Base-by-base conservation (phyloP, 2,888 invertebrate genomes). In the Branchellion lobata region DNA sequence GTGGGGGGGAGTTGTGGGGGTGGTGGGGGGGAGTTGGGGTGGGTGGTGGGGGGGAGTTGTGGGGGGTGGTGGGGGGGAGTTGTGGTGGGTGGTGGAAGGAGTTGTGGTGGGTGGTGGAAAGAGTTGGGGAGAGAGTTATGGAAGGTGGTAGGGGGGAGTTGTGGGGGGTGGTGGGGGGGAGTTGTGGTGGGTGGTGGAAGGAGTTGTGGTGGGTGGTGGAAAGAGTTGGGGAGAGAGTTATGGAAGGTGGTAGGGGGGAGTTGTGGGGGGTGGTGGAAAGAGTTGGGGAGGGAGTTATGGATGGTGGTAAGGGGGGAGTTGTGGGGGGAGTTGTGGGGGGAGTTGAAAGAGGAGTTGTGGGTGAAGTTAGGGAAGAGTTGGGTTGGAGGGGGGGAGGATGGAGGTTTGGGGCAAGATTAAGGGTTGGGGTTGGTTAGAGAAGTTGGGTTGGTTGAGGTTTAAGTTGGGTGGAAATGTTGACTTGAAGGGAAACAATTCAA, bases 131-230 rank as follows among this genome's bases (percentile, higher is more conserved):
- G 8, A 21, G 11, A 1, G 27, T 29, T 29, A 27, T 71, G 5
- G 27, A 11, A 3, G 31, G 3, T 71, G 34, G 8, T n/a, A 29
- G 11, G 5, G 5, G 8, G 18, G 34, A n/a, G n/a, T n/a, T 92
- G 89, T 84, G 97, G 27, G 24, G 11, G 29, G 21, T 71, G 14
- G 1, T 24, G 11, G 2, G 14, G 8, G 24, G 11, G n/a, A 1
- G 27, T 29, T 29, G 40, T 71, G 5, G 27, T 31, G 3, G 31
- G 3, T 71, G 34, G 8, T n/a, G 31, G 11, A 21, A 21, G 8
- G 18, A n/a, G n/a, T n/a, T n/a, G n/a, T n/a, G n/a, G n/a, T n/a
- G 34, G 8, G 84, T 85, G 96, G 86, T 92, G 89, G 84, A 97
- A 34, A 11, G 11, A 27, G 21, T 71, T 21, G 1, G 14, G 11